Evolutionary conservation across 2,888 invertebrate species (phyloP).

Genomic region (Dichetophora obliterata): DNA sequence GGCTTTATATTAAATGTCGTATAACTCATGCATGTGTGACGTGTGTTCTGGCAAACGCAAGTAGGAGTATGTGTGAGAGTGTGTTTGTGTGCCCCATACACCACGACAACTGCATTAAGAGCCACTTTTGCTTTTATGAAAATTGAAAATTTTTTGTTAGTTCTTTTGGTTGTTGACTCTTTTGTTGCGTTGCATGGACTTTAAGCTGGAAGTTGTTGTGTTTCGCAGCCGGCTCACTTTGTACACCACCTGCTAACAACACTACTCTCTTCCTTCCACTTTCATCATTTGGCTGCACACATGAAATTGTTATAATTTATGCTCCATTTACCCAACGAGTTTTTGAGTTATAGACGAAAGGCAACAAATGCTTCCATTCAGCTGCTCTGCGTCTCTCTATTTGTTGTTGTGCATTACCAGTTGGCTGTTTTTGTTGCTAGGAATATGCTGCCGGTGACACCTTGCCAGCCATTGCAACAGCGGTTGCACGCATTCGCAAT

Average conservation of each 20-base stretch:
- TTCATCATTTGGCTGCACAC: background rate
- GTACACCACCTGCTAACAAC: background rate
- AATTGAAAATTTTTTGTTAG: constrained; percentile 40
- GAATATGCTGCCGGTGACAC: background rate
- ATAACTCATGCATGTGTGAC: constrained; percentile 38
- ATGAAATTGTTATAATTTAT: constrained; percentile 43
- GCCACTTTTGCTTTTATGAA: constrained; percentile 44
- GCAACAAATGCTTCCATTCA: background rate
- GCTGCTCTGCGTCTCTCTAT: background rate
- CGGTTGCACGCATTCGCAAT: background rate
- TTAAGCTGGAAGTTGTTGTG: background rate
- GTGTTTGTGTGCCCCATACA: background rate
- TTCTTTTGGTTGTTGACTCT: background rate
- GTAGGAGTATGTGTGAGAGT: background rate
- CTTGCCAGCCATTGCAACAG: background rate
- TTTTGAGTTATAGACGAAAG: constrained; percentile 31
- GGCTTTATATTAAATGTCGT: constrained; percentile 44
- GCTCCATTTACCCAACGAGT: constrained; percentile 38
- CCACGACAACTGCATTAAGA: constrained; percentile 39
- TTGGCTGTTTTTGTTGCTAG: background rate
- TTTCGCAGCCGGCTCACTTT: background rate
- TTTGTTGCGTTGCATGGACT: no score
- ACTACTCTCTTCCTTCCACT: background rate
- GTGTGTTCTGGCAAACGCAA: constrained; percentile 30
- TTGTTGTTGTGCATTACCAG: constrained; percentile 3